Conservation (phyloP, 1,140 invertebrate genomes). For the Pachyrhynchus sulphureomaculatus region DNA sequence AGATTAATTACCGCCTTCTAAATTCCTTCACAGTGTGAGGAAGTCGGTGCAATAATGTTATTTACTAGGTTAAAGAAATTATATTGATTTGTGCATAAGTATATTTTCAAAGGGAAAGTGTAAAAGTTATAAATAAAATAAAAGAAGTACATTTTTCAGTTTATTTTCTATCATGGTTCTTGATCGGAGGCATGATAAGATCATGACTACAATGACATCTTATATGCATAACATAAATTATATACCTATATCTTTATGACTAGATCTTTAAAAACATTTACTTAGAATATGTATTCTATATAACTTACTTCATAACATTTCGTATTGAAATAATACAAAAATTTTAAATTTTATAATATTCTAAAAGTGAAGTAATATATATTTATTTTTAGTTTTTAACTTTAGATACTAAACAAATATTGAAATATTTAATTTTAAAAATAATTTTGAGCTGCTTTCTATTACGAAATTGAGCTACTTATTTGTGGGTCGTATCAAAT, state of each 20-base stretch:
- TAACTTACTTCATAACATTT: constrained; percentile 23
- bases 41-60: too few relatives aligned
- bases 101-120: too few relatives aligned
- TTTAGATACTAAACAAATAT: constrained; percentile 4
- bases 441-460: constrained; percentile 11
- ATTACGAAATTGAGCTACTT: constrained; percentile 1
- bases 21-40: too few relatives aligned
- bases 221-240: constrained; percentile 40
- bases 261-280: constrained; percentile 44
- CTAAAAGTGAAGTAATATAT: constrained; percentile 7
- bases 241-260: constrained; percentile 31
- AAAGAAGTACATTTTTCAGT: too few relatives aligned
- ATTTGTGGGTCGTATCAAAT: background rate
- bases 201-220: constrained; percentile 39
- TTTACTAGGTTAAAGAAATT: too few relatives aligned
- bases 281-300: constrained; percentile 37
- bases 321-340: constrained; percentile 17
- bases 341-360: background rate
- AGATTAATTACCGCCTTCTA: too few relatives aligned
- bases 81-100: too few relatives aligned
- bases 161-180: constrained; percentile 46
- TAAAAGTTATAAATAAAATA: too few relatives aligned
- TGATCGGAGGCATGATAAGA: constrained; percentile 44
- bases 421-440: background rate
- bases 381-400: background rate